Base-by-base conservation (phyloP, 2,888 invertebrate species). In the Macrophya alboannulata region DNA sequence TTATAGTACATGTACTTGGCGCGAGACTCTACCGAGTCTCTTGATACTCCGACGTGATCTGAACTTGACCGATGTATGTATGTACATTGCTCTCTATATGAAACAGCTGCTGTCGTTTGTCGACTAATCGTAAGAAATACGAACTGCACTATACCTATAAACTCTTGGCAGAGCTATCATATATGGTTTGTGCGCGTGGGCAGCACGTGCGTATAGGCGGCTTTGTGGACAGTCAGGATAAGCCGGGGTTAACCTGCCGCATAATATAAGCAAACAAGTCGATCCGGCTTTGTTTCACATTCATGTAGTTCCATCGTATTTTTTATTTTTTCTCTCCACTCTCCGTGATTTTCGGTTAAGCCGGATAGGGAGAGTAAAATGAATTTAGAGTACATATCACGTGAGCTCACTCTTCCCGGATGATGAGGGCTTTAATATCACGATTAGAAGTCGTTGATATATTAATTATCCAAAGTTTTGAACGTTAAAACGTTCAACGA, bases 211-310 rank as follows among this genome's bases (percentile, higher is more conserved):
- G 77, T 31, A n/a, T n/a, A 10, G 55, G 48, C 17, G 48, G 51
- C 17, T 74, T 71, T 40, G 12, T 77, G 77, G 55, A n/a, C 31
- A n/a, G 51, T 55, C 8, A n/a, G n/a, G 55, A 45, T 21, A 74
- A 74, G 17, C 74, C 8, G 25, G 45, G 21, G 45, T 74, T 45
- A 45, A 74, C 43, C 74, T 45, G 74, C 8, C 31, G 4, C 9
- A 51, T 31, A 51, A 77, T 55, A 74, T 55, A 31, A 77, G 55
- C 77, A 77, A 77, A 77, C 77, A 74, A 55, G 48, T 31, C 77
- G 31, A 55, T 77, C 55, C 37, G 8, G 55, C 25, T 31, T 74
- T 25, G 45, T 74, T 45, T 45, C 6, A 21, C 72, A 31, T 45
- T 45, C 21, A 45, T 45, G 10, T 40, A 31, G 21, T n/a, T 17